Base-by-base conservation (phyloP, 2,113 vertebrate genomes). In the Rhodinocichla rosea region DNA sequence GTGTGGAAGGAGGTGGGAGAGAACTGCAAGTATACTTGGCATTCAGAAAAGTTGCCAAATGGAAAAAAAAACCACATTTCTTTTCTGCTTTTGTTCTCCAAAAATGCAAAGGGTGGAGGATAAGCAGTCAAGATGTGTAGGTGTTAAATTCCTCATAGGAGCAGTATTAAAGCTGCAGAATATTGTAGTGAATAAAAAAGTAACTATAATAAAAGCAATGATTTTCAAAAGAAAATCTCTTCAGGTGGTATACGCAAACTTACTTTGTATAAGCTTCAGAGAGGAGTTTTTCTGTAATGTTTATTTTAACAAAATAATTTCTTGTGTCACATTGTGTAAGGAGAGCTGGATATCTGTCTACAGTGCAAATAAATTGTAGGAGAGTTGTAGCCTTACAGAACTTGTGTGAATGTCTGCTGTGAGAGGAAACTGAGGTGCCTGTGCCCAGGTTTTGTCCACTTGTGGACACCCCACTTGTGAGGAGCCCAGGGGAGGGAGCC, bases 1-100 rank as follows among this genome's bases (percentile, higher is more conserved):
- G 85, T 95, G 94, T 95, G 90, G 92, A 94, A 74, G 50, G 67
- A 92, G 93, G 87, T 90, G 88, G 90, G 85, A 77, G 85, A 77
- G 88, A 90, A 71, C 93, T 91, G 56, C 10, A 16, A 88, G 87
- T 96, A 80, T 70, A 86, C 59, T 93, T 88, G 75, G 40, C 64
- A n/a, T 90, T 90, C 73, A 37, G 47, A 77, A 77, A 63, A 92
- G 67, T 52, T 93, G 83, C 87, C 90, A 94, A 96, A 75, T 74
- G 56, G 56, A 52, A 83, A 52, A 56, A 56, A 60, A 91, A 83
- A 13, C 7, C 13, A 26, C 42, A 44, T 79, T 91, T 92, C 15
- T 86, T 52, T 89, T 80, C 63, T 94, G 47, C 68, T 90, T 76
- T 95, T 88, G 89, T 93, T 94, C 60, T 95, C 63, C 30, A 70